phyloP scores from a whole-genome alignment of 1,140 invertebrate genomes.

The Brachionus paranguensis region DNA sequence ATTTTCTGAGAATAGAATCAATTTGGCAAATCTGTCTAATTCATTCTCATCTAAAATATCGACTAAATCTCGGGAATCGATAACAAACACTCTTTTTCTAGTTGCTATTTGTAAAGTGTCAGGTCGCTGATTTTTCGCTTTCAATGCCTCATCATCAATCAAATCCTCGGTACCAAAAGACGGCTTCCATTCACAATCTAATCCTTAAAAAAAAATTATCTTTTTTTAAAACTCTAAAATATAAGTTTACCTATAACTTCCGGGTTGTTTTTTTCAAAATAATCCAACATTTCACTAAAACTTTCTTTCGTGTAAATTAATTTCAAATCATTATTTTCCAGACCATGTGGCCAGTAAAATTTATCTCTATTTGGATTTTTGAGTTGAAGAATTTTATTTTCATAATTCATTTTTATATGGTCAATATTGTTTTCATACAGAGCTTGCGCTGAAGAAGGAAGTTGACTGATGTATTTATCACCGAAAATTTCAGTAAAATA shows the following conservation, averaged over 20 bases:
- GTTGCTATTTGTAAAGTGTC: conserved; percentile 35
- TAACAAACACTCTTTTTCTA: conserved; percentile 4
- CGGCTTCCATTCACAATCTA: conserved; percentile 39
- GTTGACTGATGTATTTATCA: background rate
- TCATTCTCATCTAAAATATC: background rate
- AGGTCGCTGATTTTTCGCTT: background rate
- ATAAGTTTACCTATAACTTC: background rate
- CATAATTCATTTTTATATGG: background rate
- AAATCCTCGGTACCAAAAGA: conserved; percentile 20
- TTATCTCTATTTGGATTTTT: background rate
- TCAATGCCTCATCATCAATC: background rate
- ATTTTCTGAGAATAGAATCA: conserved; percentile 26
- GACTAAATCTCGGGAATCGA: conserved; percentile 6
- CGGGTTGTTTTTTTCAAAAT: background rate
- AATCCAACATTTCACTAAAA: conserved; percentile 20
- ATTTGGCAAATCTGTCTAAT: background rate
- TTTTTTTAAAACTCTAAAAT: background rate
- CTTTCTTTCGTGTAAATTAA: background rate
- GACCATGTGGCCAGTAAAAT: background rate
- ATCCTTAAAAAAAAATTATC: background rate
- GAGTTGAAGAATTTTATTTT: background rate
- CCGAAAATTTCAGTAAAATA: background rate
- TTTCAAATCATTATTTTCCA: background rate
- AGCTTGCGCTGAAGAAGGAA: background rate
- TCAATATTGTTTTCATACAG: background rate